Conservation (phyloP, 2,888 invertebrate genomes). For the Drosophila testacea region DNA sequence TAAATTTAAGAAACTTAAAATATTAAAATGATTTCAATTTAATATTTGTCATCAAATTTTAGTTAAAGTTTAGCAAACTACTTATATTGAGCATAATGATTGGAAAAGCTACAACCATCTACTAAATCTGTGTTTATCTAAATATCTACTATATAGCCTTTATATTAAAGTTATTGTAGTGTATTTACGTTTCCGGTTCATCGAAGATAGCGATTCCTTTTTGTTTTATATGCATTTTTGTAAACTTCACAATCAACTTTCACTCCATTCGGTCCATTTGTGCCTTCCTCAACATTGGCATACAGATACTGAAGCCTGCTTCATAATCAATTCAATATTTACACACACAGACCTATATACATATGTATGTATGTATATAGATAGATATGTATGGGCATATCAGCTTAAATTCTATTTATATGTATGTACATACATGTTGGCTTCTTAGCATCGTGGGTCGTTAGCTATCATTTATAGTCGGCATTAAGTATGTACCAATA, state of each 20-base stretch:
- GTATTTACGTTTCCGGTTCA: constrained; percentile 2
- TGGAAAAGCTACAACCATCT: too few species aligned
- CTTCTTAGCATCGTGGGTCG: constrained; percentile 47
- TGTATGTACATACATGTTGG: constrained; percentile 19
- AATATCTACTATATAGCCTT: not conserved
- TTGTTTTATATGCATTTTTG: constrained; percentile 7
- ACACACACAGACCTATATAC: constrained; percentile 10
- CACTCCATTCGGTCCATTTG: constrained; percentile 13
- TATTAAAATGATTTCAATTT: too few species aligned
- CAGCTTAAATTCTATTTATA: constrained; percentile 14
- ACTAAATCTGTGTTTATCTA: not conserved
- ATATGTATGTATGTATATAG: not conserved
- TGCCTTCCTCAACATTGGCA: constrained; percentile 35
- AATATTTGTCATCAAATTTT: too few species aligned
- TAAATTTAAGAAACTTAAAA: not conserved
- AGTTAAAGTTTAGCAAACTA: too few species aligned
- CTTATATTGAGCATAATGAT: too few species aligned
- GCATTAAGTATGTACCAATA: constrained; percentile 10
- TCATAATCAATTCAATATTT: constrained; percentile 23
- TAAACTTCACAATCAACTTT: constrained; percentile 17
- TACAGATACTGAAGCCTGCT: constrained; percentile 17
- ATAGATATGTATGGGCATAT: constrained; percentile 9
- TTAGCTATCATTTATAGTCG: constrained; percentile 46
- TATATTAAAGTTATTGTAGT: not conserved
- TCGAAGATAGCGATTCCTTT: not conserved